Conservation (phyloP, 2,888 invertebrate genomes). For the Agonopterix arenella region DNA sequence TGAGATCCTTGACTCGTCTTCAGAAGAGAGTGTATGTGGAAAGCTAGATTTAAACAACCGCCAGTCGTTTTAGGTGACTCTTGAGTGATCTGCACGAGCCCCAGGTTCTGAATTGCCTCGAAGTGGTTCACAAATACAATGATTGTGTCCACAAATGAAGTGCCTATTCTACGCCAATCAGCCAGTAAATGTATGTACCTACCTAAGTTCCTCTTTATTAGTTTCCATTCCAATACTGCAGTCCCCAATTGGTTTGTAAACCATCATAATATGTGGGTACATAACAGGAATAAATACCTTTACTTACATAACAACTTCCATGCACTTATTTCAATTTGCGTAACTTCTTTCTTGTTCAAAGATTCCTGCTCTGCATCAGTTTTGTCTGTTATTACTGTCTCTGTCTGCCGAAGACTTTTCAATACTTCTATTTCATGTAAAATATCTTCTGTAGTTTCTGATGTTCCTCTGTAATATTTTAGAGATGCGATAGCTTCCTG, state of each 20-base stretch:
- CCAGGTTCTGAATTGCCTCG: too few relatives aligned
- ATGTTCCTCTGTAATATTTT: constrained; percentile 29
- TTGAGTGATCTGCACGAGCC: too few relatives aligned
- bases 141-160: too few relatives aligned
- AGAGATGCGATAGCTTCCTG: constrained; percentile 30
- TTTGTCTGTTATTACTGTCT: background rate
- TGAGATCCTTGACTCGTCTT: too few relatives aligned
- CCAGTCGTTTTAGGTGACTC: too few relatives aligned
- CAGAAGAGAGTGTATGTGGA: too few relatives aligned
- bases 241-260: background rate
- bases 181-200: background rate
- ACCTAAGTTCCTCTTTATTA: too few relatives aligned
- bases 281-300: background rate
- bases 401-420: constrained; percentile 9
- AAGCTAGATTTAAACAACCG: too few relatives aligned
- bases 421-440: constrained; percentile 22
- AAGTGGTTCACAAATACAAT: too few relatives aligned
- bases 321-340: constrained; percentile 15
- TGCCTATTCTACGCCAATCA: too few relatives aligned
- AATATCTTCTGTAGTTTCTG: constrained; percentile 14
- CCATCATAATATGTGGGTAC: background rate
- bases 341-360: constrained; percentile 20
- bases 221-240: too few relatives aligned
- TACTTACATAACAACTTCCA: constrained; percentile 31
- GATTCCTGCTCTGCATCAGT: background rate